Conservation (phyloP, 92 coral and sea anemone species). For the Phymanthus crucifer region DNA sequence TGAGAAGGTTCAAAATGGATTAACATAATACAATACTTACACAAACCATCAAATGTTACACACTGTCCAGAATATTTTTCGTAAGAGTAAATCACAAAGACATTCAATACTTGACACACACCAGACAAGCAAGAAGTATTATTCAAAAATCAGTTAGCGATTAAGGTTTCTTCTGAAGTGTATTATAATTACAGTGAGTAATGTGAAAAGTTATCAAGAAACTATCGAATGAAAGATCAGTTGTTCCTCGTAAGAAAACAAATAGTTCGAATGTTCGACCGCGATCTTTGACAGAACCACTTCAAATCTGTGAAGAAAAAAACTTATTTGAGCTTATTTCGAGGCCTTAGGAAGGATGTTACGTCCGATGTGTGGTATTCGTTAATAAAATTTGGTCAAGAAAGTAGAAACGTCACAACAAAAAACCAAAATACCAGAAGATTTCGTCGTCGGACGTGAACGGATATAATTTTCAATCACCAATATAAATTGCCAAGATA, state of each 20-base stretch:
- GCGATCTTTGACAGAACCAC: neutral
- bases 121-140: slow-evolving; percentile 12
- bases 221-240: neutral
- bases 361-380: slow-evolving; percentile 29
- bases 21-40: slow-evolving; percentile 40
- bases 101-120: neutral
- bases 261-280: slow-evolving; percentile 13
- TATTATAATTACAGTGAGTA: neutral
- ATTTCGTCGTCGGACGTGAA: slow-evolving; percentile 5
- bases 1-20: neutral
- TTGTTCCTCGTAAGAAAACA: slow-evolving; percentile 20
- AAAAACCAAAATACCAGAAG: slow-evolving; percentile 24
- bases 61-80: slow-evolving; percentile 16
- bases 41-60: slow-evolving; percentile 42
- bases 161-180: slow-evolving; percentile 24
- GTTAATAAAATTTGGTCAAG: slow-evolving; percentile 2
- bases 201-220: slow-evolving; percentile 20
- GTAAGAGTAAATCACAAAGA: slow-evolving; percentile 4
- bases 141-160: slow-evolving; percentile 1
- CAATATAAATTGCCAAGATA: neutral
- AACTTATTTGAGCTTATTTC: neutral
- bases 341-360: slow-evolving; percentile 16
- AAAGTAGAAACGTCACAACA: slow-evolving; percentile 26
- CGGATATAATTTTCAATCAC: neutral
- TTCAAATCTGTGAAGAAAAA: neutral